Base-by-base conservation (phyloP, 2,113 vertebrate genomes). In the Burhinus bistriatus region DNA sequence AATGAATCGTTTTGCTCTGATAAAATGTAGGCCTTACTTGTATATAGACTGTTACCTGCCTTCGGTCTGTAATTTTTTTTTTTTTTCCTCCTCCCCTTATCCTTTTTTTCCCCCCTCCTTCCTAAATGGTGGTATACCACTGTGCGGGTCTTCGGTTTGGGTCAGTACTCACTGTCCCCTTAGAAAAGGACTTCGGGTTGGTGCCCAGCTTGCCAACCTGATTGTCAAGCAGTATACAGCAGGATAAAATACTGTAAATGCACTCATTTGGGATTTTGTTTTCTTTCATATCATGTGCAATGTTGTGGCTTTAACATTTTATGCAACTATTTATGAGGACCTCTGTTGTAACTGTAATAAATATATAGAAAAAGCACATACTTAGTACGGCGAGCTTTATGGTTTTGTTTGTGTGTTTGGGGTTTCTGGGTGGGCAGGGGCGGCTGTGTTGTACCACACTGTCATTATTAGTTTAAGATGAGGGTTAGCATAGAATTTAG, bases 241-340 rank as follows among this genome's bases (percentile, higher is more conserved):
- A 98, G 98, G 98, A 98, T 98, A 97, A 98, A 98, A 98, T 98
- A 98, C 98, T 99, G 99, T 99, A 99, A 99, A 99, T 99, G 99
- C 99, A 99, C 99, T 99, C 99, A 97, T 98, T 97, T 98, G 98
- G 97, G 98, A 95, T 80, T 97, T 98, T 96, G 96, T 97, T 99
- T 98, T 98, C 98, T 99, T 99, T 99, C 98, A 98, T 98, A 99
- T 98, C 98, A 98, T 99, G 99, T 99, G 99, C 99, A 99, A 99
- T 99, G 99, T 99, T 98, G 99, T 99, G 98, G 99, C 99, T 99
- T 99, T 99, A 99, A 99, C 99, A 99, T 99, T 99, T 99, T 99
- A 99, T 99, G 99, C 99, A 99, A 99, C 99, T 99, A 98, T 98
- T 98, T 98, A 99, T 99, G 99, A 99, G 99, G 98, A 99, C 99